A percentile compares a stretch with the other conserved stretches of the same genome.
Conservation (phyloP, 2,113 vertebrate genomes). For the Platysternon megacephalum region DNA sequence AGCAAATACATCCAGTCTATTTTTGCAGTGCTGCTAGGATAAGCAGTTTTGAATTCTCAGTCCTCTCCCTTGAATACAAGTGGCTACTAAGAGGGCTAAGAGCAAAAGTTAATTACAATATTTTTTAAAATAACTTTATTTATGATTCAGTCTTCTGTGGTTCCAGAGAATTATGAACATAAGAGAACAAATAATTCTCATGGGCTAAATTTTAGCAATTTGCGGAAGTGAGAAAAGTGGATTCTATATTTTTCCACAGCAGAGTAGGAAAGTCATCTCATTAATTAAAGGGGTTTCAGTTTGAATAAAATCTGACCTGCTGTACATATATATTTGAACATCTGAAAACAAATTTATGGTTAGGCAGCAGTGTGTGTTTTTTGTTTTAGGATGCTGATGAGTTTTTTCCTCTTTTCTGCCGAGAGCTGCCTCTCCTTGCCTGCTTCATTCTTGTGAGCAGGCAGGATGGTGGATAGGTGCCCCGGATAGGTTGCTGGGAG, state of each 20-base stretch:
- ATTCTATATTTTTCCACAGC: background rate
- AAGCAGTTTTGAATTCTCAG: background rate
- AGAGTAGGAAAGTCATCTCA: background rate
- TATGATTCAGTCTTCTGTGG: background rate
- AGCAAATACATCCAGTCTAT: background rate
- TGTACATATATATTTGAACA: background rate
- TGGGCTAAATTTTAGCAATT: background rate
- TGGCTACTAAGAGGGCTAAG: background rate
- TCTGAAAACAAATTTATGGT: constrained; percentile 41
- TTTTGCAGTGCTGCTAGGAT: background rate
- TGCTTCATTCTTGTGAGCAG: constrained; percentile 5
- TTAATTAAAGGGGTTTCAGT: background rate
- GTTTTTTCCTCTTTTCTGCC: background rate
- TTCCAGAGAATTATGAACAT: background rate
- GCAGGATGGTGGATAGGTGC: background rate
- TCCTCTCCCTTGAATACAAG: constrained; percentile 1
- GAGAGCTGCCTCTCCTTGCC: background rate
- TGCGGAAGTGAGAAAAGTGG: background rate
- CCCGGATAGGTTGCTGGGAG: background rate
- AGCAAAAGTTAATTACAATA: constrained; percentile 25
- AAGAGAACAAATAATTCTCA: constrained; percentile 3
- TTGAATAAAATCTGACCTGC: background rate
- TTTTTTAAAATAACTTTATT: background rate
- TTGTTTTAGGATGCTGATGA: background rate
- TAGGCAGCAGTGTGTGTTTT: background rate